Conservation (phyloP, 2,888 invertebrate genomes). For the Halictus quadricinctus region DNA sequence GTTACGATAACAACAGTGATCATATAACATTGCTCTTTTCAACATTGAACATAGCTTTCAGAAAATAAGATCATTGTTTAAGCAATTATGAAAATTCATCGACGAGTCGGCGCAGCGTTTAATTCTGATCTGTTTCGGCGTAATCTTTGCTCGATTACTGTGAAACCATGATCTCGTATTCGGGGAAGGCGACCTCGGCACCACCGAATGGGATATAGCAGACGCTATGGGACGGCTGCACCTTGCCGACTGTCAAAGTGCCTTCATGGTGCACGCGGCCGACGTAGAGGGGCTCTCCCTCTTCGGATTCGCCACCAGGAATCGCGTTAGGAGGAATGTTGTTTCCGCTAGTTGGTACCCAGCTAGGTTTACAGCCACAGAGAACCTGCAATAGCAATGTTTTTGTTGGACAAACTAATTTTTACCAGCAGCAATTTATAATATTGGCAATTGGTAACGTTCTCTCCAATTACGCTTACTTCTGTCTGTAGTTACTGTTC, state of each 20-base stretch:
- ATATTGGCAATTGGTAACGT: too few relatives aligned
- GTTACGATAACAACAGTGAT: not conserved
- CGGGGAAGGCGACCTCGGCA: conserved; percentile 90
- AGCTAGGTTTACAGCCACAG: conserved; percentile 79
- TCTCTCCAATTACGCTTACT: too few relatives aligned
- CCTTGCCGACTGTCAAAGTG: conserved; percentile 90
- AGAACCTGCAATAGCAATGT: conserved; percentile 76
- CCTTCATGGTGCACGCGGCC: conserved; percentile 91
- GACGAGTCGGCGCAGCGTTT: conserved; percentile 40
- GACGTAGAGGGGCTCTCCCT: conserved; percentile 91
- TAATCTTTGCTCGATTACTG: conserved; percentile 70
- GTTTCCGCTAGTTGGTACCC: conserved; percentile 86
- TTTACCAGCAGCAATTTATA: too few relatives aligned
- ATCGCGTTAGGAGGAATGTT: conserved; percentile 89
- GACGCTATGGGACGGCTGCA: conserved; percentile 91
- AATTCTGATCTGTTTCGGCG: conserved; percentile 18
- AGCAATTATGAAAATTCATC: conserved; percentile 41
- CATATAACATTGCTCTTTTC: not conserved
- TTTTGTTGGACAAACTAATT: not conserved
- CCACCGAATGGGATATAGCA: conserved; percentile 94
- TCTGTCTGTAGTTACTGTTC: too few relatives aligned
- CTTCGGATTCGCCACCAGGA: conserved; percentile 88
- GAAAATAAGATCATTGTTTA: not conserved
- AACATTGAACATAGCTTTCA: not conserved
- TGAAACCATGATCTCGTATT: conserved; percentile 89